These are phyloP conservation scores for Passerina amoena DNA, from an alignment of 2,113 vertebrate genomes.

Conservation along the genomic window DNA sequence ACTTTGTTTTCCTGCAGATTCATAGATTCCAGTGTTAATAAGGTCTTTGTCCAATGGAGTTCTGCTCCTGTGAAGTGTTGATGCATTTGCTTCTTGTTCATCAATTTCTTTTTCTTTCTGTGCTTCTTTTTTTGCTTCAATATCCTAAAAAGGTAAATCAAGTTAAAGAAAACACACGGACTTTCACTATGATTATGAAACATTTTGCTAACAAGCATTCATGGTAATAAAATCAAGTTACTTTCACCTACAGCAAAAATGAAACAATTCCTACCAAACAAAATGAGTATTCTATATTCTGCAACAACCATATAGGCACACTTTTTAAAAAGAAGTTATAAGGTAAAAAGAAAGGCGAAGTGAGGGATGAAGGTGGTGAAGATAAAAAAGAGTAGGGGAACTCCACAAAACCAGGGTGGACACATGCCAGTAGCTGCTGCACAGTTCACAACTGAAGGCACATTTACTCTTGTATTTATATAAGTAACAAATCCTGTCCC, in stretches of 20 bases:
- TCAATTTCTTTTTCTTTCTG: constrained; percentile 99
- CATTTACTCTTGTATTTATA: background rate
- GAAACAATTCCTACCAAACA: background rate
- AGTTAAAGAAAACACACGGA: background rate
- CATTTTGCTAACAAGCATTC: background rate
- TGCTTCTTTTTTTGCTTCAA: constrained; percentile 97
- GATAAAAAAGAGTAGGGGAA: background rate
- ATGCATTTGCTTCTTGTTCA: constrained; percentile 95
- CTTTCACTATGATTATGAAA: background rate
- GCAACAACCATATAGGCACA: accelerated
- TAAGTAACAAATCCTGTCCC: background rate
- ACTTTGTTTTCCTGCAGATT: constrained; percentile 92
- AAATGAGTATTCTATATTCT: background rate
- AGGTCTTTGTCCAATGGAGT: constrained; percentile 95
- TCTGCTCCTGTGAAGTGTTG: constrained; percentile 89
- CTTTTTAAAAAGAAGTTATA: background rate
- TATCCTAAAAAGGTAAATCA: constrained; percentile 80
- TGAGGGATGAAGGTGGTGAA: background rate
- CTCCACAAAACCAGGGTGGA: background rate
- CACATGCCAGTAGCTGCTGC: background rate
- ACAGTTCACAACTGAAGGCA: background rate
- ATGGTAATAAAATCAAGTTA: background rate
- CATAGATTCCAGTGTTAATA: constrained; percentile 96
- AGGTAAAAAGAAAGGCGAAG: background rate
- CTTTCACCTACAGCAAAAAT: background rate